Base-by-base conservation (phyloP, 2,888 invertebrate genomes). In the Pheosia gnoma region DNA sequence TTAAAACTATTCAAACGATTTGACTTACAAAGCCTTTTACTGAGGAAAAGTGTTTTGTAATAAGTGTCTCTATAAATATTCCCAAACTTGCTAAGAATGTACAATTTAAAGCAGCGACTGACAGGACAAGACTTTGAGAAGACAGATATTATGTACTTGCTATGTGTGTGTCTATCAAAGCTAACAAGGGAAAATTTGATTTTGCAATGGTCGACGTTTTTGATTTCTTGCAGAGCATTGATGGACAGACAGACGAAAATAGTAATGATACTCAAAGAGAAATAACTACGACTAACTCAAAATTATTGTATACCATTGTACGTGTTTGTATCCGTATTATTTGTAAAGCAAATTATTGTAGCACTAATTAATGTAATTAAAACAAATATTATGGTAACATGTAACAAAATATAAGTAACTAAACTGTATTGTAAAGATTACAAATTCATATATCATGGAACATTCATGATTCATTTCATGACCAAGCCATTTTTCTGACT, bases 331-430 rank as follows among this genome's bases (percentile, higher is more conserved):
- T 62, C 65, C 66, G 63, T 61, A 63, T 58, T 68, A 64, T 49
- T 53, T 80, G 79, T 80, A 80, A 74, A 80, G 79, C 80, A 80
- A 77, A 60, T 70, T 25, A 25, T 25, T 68, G 70, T 60, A 71
- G 77, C 82, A 79, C 78, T 69, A 72, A 77, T 74, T 60, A 67
- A 38, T 59, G 57, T 55, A 41, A 37, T n/a, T 55, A 39, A 39
- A 51, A 37, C 10, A 37, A 13, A 11, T 38, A 11, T 53, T 36
- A 39, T 38, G 60, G 53, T 62, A 66, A 62, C 59, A 58, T 49
- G 13, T 60, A 60, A 43, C 41, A 25, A 11, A 36, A 25, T 38
- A 51, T 53, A 25, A 9, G 9, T 47, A 13, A 25, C 25, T 25
- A 25, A 25, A 25, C 25, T 25, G 25, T 25, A 25, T 25, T 25